These are phyloP conservation scores for Chlorops oryzae DNA, from an alignment of 1,140 invertebrate species.

Conservation along the genomic window DNA sequence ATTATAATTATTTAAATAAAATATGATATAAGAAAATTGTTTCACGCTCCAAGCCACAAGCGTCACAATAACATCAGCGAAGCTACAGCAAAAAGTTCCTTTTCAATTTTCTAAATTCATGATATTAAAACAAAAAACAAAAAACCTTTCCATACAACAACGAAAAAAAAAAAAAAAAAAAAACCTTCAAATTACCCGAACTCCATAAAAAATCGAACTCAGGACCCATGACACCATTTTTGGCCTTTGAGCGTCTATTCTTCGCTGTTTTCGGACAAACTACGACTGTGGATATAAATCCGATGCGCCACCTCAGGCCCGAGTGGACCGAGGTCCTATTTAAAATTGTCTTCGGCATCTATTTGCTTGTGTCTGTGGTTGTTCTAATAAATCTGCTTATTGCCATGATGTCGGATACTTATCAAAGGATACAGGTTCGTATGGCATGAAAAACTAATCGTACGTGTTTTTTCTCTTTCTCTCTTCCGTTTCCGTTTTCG, in stretches of 20 bases:
- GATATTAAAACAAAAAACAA: no score
- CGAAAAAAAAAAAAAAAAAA: conserved; percentile 23
- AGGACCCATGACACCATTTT: conserved; percentile 79
- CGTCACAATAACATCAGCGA: conserved; percentile 32
- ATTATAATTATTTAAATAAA: conserved; percentile 5
- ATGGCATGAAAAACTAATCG: conserved; percentile 35
- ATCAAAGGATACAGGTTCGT: conserved; percentile 88
- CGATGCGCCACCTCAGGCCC: conserved; percentile 58
- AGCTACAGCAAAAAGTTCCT: no score
- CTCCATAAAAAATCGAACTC: conserved; percentile 3
- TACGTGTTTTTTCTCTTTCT: conserved; percentile 20
- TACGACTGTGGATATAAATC: conserved; percentile 76
- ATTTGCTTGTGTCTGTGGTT: conserved; percentile 95
- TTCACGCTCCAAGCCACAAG: no score
- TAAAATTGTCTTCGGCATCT: conserved; percentile 87
- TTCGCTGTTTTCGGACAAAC: conserved; percentile 97
- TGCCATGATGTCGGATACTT: conserved; percentile 99
- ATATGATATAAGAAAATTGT: conserved; percentile 8
- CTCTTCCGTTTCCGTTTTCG: conserved; percentile 15
- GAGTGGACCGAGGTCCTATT: conserved; percentile 74
- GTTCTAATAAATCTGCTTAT: conserved; percentile 98
- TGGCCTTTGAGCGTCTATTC: conserved; percentile 94
- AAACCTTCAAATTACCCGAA: conserved; percentile 14
- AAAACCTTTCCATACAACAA: no score
- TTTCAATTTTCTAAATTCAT: no score